Percentiles rank a stretch among this genome's conserved stretches.
phyloP scores from a whole-genome alignment of 1,140 invertebrate genomes.

The Rhynchophorus ferrugineus region DNA sequence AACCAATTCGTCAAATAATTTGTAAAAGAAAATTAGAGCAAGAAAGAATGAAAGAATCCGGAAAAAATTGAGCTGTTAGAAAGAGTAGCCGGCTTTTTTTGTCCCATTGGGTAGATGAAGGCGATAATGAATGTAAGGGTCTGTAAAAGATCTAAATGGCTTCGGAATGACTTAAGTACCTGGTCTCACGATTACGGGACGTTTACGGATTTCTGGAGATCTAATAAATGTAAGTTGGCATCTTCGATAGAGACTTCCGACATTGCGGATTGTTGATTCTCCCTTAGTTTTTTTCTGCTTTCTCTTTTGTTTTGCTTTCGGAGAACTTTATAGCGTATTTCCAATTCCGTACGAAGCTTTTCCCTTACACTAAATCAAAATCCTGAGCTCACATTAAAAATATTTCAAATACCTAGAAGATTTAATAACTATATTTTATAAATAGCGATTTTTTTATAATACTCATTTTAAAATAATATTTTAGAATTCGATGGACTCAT shows the following conservation, averaged over 20 bases:
- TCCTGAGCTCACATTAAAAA: too few relatives aligned
- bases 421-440: too few relatives aligned
- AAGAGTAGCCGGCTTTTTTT: not conserved
- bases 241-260: conserved; percentile 10
- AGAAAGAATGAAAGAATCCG: not conserved
- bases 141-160: conserved; percentile 15
- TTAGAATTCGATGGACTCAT: too few relatives aligned
- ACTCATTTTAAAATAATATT: too few relatives aligned
- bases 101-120: not conserved
- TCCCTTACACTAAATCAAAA: not conserved
- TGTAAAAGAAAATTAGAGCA: not conserved
- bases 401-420: too few relatives aligned
- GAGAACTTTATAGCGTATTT: not conserved
- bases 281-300: not conserved
- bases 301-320: not conserved
- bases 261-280: conserved; percentile 16
- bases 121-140: conserved; percentile 11
- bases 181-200: conserved; percentile 13
- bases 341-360: not conserved
- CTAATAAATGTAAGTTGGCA: conserved; percentile 18
- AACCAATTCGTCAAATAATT: not conserved
- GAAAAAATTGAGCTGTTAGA: not conserved
- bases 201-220: conserved; percentile 13
- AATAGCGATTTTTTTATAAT: too few relatives aligned
- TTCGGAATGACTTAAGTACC: conserved; percentile 17